These are phyloP conservation scores for Chrysina gloriosa DNA, from an alignment of 2,888 invertebrate genomes.

Conservation along the genomic window DNA sequence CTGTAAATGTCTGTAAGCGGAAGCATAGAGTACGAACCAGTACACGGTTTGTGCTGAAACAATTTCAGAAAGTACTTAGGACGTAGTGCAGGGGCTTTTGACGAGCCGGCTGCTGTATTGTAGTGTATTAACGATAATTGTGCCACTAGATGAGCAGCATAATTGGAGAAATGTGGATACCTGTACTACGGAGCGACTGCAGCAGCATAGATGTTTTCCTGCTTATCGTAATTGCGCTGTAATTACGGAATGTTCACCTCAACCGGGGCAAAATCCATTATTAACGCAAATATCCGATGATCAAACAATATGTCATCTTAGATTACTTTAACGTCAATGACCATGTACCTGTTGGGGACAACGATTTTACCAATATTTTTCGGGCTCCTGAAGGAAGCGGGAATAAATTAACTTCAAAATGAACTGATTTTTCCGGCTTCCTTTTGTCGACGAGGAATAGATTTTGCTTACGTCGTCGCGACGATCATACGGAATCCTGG, in stretches of 20 bases:
- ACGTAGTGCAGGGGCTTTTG: constrained; percentile 29
- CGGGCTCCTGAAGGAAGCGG: too few relatives aligned
- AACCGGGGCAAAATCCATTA: constrained; percentile 41
- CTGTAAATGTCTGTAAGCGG: neutral
- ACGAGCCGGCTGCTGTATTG: constrained; percentile 37
- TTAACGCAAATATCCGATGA: constrained; percentile 31
- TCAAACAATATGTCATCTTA: constrained; percentile 34
- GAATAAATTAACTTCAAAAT: neutral
- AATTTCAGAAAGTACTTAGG: constrained; percentile 26
- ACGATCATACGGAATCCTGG: neutral
- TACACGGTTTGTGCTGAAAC: constrained; percentile 11
- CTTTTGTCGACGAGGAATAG: neutral
- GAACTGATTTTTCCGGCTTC: neutral
- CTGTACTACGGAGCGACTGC: neutral
- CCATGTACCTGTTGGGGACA: neutral
- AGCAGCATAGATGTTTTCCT: constrained; percentile 27
- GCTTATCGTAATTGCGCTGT: constrained; percentile 44
- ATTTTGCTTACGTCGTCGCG: neutral
- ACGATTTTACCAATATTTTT: too few relatives aligned
- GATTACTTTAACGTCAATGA: constrained; percentile 14
- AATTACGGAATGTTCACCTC: constrained; percentile 42
- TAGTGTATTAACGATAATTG: constrained; percentile 42
- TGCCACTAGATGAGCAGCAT: constrained; percentile 43
- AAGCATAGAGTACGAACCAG: neutral
- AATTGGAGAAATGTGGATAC: constrained; percentile 45